phyloP scores from a whole-genome alignment of 2,888 invertebrate genomes.

The Apamea monoglypha region DNA sequence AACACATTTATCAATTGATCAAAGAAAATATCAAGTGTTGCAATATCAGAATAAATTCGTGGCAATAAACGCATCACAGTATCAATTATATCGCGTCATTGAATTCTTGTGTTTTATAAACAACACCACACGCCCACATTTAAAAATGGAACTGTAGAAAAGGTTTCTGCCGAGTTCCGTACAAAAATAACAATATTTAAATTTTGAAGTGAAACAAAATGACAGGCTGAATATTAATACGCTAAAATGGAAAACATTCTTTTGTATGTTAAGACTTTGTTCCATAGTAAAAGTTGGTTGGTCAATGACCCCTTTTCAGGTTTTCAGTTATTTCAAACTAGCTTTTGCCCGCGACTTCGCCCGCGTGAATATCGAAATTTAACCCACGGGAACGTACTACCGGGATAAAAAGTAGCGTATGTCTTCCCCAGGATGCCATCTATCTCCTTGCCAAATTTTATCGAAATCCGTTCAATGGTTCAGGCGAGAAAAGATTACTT shows the following conservation, averaged over 20 bases:
- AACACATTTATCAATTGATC: not conserved
- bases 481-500: not conserved
- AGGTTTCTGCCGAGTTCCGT: conserved; percentile 29
- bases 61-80: conserved; percentile 12
- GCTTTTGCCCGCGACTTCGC: fast-evolving
- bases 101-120: conserved; percentile 39
- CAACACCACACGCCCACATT: conserved; percentile 36
- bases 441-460: not conserved
- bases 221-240: not conserved
- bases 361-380: not conserved
- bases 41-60: conserved; percentile 7
- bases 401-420: not conserved
- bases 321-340: not conserved
- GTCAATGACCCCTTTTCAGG: too few species aligned
- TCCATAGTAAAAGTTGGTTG: not conserved
- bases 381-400: not conserved
- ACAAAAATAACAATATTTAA: conserved; percentile 12
- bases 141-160: conserved; percentile 1
- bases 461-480: not conserved
- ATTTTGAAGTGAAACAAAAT: not conserved
- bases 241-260: not conserved
- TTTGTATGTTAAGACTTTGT: not conserved
- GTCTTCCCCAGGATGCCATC: not conserved
- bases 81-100: conserved; percentile 36
- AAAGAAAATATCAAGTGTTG: conserved; percentile 10